Evolutionary conservation across 2,888 invertebrate genomes (phyloP).

Genomic region (Drosophila antonietae): DNA sequence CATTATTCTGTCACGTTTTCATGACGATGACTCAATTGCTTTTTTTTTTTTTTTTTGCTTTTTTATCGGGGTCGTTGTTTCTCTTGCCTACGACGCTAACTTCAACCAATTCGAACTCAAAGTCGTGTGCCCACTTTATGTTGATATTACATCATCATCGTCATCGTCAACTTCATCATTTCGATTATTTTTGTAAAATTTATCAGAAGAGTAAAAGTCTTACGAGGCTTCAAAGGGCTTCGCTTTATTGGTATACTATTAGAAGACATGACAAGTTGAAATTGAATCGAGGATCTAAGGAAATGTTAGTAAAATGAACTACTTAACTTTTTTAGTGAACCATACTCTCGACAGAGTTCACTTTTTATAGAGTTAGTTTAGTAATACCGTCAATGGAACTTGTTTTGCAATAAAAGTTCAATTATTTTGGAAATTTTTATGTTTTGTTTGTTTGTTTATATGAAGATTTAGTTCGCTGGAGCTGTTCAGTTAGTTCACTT

Average conservation of each 20-base stretch:
- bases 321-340: background rate
- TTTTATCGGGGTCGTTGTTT: slow-evolving; percentile 31
- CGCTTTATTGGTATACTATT: background rate
- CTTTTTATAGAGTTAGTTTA: background rate
- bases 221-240: background rate
- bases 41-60: slow-evolving; percentile 23
- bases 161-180: slow-evolving; percentile 30
- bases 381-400: background rate
- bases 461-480: too few species aligned
- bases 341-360: background rate
- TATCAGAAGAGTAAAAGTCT: background rate
- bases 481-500: too few species aligned
- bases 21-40: slow-evolving; percentile 56
- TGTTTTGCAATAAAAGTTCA: background rate
- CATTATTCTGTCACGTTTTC: slow-evolving; percentile 78
- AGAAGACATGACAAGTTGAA: background rate
- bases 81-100: slow-evolving; percentile 20
- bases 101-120: slow-evolving; percentile 21
- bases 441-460: too few species aligned
- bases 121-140: slow-evolving; percentile 33
- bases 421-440: background rate
- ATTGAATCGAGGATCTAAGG: background rate
- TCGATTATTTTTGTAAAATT: slow-evolving; percentile 14
- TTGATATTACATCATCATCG: slow-evolving; percentile 49
- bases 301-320: background rate